Conservation (phyloP, 2,797 vertebrate genomes). For the Sebastes nivosus region DNA sequence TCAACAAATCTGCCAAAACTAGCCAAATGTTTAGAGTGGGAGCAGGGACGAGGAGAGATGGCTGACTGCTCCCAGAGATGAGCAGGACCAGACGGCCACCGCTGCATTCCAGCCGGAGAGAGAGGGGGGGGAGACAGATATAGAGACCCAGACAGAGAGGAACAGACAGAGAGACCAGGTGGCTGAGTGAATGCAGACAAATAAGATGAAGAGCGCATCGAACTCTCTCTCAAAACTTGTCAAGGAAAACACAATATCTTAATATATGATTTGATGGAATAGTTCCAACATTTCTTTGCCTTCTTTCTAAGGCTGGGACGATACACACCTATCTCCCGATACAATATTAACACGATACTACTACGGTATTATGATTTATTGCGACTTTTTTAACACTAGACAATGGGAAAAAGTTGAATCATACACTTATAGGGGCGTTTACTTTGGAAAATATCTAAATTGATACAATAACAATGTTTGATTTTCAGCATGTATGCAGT, state of each 20-base stretch:
- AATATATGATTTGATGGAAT: not conserved
- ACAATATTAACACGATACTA: too few relatives aligned
- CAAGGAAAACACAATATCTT: not conserved
- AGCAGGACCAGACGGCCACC: constrained; percentile 77
- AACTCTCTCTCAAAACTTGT: not conserved
- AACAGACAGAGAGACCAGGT: constrained; percentile 45
- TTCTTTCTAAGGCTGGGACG: too few relatives aligned
- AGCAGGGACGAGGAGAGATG: constrained; percentile 76
- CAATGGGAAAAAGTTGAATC: too few relatives aligned
- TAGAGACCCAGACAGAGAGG: constrained; percentile 22
- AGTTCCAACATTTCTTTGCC: not conserved
- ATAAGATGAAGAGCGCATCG: not conserved
- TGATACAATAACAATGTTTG: too few relatives aligned
- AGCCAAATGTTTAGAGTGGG: constrained; percentile 83
- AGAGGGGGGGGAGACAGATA: constrained; percentile 3
- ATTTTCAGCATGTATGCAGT: too few relatives aligned
- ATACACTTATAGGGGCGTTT: too few relatives aligned
- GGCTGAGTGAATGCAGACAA: constrained; percentile 12
- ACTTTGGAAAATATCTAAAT: too few relatives aligned
- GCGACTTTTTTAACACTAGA: too few relatives aligned
- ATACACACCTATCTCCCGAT: too few relatives aligned
- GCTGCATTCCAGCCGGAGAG: constrained; percentile 64
- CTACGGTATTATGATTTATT: too few relatives aligned
- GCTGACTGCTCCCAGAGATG: constrained; percentile 77
- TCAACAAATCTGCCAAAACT: constrained; percentile 83